A percentile compares a stretch with the other conserved stretches of the same genome.
Conservation (phyloP, 2,888 invertebrate species). For the Miltochrista miniata region DNA sequence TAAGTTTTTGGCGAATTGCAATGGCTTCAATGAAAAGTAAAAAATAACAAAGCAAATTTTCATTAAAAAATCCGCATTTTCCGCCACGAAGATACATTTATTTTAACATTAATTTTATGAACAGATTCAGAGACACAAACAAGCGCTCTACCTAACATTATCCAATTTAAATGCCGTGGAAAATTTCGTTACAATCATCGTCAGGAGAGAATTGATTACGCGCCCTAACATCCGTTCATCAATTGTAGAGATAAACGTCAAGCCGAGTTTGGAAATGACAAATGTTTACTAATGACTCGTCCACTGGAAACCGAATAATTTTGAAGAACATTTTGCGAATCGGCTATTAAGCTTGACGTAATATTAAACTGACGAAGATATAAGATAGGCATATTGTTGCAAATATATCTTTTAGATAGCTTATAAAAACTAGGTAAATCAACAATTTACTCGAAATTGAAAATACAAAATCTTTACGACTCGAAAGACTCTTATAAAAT, state of each 20-base stretch:
- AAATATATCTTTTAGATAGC: constrained; percentile 12
- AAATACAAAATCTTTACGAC: too few relatives aligned
- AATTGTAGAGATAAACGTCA: constrained; percentile 77
- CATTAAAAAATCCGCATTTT: too few relatives aligned
- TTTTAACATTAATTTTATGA: background rate
- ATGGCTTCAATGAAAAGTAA: too few relatives aligned
- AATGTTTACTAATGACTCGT: constrained; percentile 78
- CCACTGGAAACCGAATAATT: constrained; percentile 67
- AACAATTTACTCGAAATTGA: background rate
- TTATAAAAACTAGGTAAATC: background rate
- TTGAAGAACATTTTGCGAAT: constrained; percentile 58
- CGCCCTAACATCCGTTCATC: constrained; percentile 75
- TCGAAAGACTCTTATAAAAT: too few relatives aligned
- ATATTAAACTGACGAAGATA: constrained; percentile 43
- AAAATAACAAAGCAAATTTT: too few relatives aligned
- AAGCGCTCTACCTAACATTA: constrained; percentile 30
- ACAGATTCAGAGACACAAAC: constrained; percentile 27
- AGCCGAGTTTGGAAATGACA: constrained; percentile 75
- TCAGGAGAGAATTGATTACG: constrained; percentile 71
- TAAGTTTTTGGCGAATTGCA: too few relatives aligned
- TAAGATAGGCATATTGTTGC: constrained; percentile 45
- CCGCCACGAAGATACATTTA: too few relatives aligned
- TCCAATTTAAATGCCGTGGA: constrained; percentile 45
- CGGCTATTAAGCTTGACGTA: constrained; percentile 44
- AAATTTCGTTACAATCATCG: constrained; percentile 64